These are phyloP conservation scores for Platerodrilus igneus DNA, from an alignment of 2,888 invertebrate species.

Conservation along the genomic window DNA sequence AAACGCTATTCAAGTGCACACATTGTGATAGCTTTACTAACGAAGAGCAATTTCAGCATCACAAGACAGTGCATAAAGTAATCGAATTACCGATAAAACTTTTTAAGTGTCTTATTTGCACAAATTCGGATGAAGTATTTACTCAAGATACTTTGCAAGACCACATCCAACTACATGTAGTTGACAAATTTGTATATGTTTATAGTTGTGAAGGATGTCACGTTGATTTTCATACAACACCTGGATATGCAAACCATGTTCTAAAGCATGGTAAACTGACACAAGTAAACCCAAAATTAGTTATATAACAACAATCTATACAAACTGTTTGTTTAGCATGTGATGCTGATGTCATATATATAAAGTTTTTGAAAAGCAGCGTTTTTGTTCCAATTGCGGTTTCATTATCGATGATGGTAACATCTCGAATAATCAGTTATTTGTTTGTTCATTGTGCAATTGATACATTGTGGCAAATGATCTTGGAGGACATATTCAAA, in stretches of 20 bases:
- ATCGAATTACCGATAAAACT: conserved; percentile 18
- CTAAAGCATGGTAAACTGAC: too few relatives aligned
- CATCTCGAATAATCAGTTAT: neutral
- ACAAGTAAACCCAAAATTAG: conserved; percentile 2
- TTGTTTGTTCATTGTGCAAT: conserved; percentile 38
- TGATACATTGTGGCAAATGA: conserved; percentile 30
- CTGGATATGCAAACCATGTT: conserved; percentile 36
- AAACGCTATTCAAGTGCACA: conserved; percentile 44
- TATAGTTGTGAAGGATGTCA: conserved; percentile 40
- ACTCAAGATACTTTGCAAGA: conserved; percentile 26
- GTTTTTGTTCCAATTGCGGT: conserved; percentile 25
- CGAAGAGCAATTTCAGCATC: conserved; percentile 44
- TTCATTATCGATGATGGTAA: too few relatives aligned
- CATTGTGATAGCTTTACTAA: conserved; percentile 48
- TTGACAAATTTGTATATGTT: conserved; percentile 38
- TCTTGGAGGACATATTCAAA: conserved; percentile 27
- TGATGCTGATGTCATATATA: conserved; percentile 20
- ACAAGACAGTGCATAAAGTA: conserved; percentile 39
- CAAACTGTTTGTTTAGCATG: conserved; percentile 8
- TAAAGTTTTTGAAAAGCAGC: conserved; percentile 16
- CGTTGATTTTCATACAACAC: conserved; percentile 39
- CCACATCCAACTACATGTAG: conserved; percentile 37
- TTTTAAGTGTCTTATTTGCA: conserved; percentile 34
- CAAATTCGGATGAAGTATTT: conserved; percentile 19
- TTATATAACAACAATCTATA: neutral